Conservation (phyloP, 2,113 vertebrate species). For the Atractosteus spatula region DNA sequence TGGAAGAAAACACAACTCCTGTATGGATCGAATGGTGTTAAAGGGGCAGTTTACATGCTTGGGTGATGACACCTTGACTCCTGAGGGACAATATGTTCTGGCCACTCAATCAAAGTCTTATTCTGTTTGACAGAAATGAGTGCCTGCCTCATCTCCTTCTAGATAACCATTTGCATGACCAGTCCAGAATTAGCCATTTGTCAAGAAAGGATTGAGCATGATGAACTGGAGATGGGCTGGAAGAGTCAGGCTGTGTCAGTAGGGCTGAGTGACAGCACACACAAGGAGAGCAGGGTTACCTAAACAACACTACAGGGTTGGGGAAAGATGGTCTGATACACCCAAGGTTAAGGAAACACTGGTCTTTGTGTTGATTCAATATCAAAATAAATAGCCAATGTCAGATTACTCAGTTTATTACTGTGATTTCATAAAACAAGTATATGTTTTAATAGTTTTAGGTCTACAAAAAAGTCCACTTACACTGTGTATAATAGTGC, state of each 20-base stretch:
- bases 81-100: conserved; percentile 63
- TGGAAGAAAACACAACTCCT: conserved; percentile 58
- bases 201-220: conserved; percentile 53
- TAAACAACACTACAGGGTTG: neutral
- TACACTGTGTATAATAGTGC: too few relatives aligned
- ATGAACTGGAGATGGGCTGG: conserved; percentile 66
- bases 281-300: conserved; percentile 4
- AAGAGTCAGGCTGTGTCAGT: conserved; percentile 51
- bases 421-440: too few relatives aligned
- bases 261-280: conserved; percentile 47
- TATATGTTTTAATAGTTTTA: too few relatives aligned
- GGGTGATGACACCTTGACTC: conserved; percentile 24
- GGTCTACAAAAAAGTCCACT: too few relatives aligned
- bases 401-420: too few relatives aligned
- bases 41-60: conserved; percentile 58
- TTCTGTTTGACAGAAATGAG: conserved; percentile 59
- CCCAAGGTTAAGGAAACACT: neutral
- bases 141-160: conserved; percentile 59
- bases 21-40: conserved; percentile 68
- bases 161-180: conserved; percentile 74
- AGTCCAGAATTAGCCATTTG: conserved; percentile 74
- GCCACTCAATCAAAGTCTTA: conserved; percentile 56
- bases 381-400: too few relatives aligned
- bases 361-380: too few relatives aligned
- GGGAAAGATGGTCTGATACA: neutral